Evolutionary conservation across 2,888 invertebrate genomes (phyloP).

Genomic region (Troides oblongomaculatus): DNA sequence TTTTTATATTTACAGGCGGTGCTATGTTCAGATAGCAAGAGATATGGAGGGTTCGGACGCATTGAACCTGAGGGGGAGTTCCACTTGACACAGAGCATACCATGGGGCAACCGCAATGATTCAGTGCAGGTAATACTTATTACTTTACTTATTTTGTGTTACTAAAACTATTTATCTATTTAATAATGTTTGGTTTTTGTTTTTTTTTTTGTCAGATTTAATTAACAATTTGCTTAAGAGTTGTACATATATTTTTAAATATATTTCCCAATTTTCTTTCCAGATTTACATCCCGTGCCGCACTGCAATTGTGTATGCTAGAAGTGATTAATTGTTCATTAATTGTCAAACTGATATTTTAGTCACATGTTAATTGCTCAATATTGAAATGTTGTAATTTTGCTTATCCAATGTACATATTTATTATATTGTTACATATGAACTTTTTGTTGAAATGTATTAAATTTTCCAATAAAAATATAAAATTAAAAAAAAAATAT

Average conservation of each 20-base stretch:
- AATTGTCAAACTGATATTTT: not conserved
- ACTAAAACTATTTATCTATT: no score
- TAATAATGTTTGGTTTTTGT: no score
- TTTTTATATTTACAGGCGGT: conserved; percentile 53
- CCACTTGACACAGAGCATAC: conserved; percentile 63
- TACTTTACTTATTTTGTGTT: not conserved
- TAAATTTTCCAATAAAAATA: conserved; percentile 34
- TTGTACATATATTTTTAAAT: not conserved
- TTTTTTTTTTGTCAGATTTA: no score
- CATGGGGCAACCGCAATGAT: conserved; percentile 71
- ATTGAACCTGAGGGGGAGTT: conserved; percentile 61
- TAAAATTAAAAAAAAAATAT: conserved; percentile 26
- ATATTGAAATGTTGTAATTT: conserved; percentile 11
- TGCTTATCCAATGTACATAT: not conserved
- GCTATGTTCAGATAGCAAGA: conserved; percentile 69
- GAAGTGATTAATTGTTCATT: conserved; percentile 33
- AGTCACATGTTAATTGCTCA: conserved; percentile 16
- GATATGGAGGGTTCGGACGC: conserved; percentile 71
- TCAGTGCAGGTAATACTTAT: conserved; percentile 75
- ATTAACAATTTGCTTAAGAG: no score
- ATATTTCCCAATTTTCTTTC: conserved; percentile 44
- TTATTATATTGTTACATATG: not conserved
- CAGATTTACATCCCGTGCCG: conserved; percentile 88
- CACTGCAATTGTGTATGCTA: conserved; percentile 84
- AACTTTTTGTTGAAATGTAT: conserved; percentile 32